phyloP scores from a whole-genome alignment of 2,113 vertebrate species.

The Engraulis encrasicolus region DNA sequence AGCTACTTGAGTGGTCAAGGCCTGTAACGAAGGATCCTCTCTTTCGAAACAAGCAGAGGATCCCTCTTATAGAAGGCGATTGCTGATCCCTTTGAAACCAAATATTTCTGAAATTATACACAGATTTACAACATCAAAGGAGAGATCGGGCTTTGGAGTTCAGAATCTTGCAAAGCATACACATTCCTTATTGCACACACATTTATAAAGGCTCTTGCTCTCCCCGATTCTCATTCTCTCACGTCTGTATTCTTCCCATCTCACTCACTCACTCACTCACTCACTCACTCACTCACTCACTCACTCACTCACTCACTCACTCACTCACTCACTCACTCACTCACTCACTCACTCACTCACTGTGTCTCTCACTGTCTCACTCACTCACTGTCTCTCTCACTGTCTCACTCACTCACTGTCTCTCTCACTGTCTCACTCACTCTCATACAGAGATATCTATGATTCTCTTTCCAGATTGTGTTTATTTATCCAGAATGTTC shows the following conservation, averaged over 20 bases:
- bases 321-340: not conserved
- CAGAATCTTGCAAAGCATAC: not conserved
- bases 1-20: not conserved
- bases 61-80: not conserved
- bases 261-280: not conserved
- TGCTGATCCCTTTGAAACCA: constrained; percentile 3
- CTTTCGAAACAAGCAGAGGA: not conserved
- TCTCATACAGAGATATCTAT: constrained; percentile 27
- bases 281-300: not conserved
- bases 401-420: not conserved
- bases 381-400: not conserved
- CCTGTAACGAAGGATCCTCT: not conserved
- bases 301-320: not conserved
- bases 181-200: not conserved
- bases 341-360: not conserved
- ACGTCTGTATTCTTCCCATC: no score
- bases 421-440: not conserved
- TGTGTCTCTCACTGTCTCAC: not conserved
- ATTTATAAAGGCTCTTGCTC: not conserved
- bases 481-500: constrained; percentile 45
- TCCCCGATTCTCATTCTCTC: not conserved
- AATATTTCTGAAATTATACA: constrained; percentile 10
- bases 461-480: constrained; percentile 15
- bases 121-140: constrained; percentile 10
- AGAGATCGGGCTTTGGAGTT: not conserved